Percentiles rank a stretch among this genome's conserved stretches.
Conservation (phyloP, 2,888 invertebrate genomes). For the Timandra comae region DNA sequence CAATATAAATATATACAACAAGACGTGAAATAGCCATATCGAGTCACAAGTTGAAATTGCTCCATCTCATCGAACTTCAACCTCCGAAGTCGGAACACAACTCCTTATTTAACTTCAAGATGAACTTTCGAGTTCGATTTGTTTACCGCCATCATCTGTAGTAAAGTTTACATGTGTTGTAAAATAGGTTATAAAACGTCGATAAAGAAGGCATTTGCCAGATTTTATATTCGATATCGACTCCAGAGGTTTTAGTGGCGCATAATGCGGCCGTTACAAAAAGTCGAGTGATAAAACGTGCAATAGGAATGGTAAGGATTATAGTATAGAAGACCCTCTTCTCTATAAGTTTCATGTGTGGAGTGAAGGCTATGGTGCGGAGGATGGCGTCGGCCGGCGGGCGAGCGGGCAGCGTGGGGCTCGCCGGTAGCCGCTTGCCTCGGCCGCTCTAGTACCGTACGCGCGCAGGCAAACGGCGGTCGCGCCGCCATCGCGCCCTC, state of each 20-base stretch:
- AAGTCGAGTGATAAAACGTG: slow-evolving; percentile 57
- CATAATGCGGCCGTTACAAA: slow-evolving; percentile 50
- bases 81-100: slow-evolving; percentile 20
- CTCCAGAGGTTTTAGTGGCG: slow-evolving; percentile 46
- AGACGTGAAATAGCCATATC: not conserved
- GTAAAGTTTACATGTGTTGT: slow-evolving; percentile 15
- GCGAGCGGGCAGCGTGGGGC: slow-evolving; percentile 25
- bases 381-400: slow-evolving; percentile 3
- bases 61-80: slow-evolving; percentile 34
- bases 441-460: slow-evolving; percentile 60
- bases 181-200: slow-evolving; percentile 15
- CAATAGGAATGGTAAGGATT: slow-evolving; percentile 40
- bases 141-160: slow-evolving; percentile 20
- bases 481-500: slow-evolving; percentile 41
- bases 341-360: slow-evolving; percentile 32
- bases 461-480: slow-evolving; percentile 54
- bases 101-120: slow-evolving; percentile 41
- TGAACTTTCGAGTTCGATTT: slow-evolving; percentile 26
- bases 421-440: slow-evolving; percentile 29
- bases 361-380: slow-evolving; percentile 11
- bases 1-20: slow-evolving; percentile 9
- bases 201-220: slow-evolving; percentile 28
- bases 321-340: slow-evolving; percentile 18
- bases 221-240: slow-evolving; percentile 33
- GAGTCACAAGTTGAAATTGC: slow-evolving; percentile 25